Evolutionary conservation across 30 jellyfish, hydroid and myxozoan genomes (phyloP).

Genomic region (Sanderia malayensis): DNA sequence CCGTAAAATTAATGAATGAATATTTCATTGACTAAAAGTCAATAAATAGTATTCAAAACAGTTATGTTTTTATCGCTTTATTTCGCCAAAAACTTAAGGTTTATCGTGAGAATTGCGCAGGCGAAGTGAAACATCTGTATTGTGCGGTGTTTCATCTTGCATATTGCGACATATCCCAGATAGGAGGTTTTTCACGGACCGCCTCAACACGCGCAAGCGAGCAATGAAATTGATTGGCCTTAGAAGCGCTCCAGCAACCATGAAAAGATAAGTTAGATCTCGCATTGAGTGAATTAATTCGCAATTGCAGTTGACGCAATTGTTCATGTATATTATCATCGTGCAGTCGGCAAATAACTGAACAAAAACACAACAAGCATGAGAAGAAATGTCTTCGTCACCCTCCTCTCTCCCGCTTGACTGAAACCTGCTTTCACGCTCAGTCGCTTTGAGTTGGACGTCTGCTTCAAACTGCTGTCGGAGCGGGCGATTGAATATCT

Average conservation of each 20-base stretch:
- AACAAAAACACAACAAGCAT: slow-evolving; percentile 61
- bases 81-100: no score
- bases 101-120: slow-evolving; percentile 42
- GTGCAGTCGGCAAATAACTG: slow-evolving; percentile 69
- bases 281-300: slow-evolving; percentile 62
- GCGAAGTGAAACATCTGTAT: slow-evolving; percentile 46
- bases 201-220: slow-evolving; percentile 51
- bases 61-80: no score
- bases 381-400: slow-evolving; percentile 64
- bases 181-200: slow-evolving; percentile 19
- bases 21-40: no score
- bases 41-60: no score
- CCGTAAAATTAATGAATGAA: no score
- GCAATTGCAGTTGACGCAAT: slow-evolving; percentile 64
- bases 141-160: slow-evolving; percentile 27
- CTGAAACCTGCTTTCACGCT: slow-evolving; percentile 38
- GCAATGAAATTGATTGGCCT: slow-evolving; percentile 64
- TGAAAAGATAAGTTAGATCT: slow-evolving; percentile 58
- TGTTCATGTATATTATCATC: slow-evolving; percentile 71
- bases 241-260: slow-evolving; percentile 70
- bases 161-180: slow-evolving; percentile 1
- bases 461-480: slow-evolving; percentile 25
- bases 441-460: slow-evolving; percentile 8
- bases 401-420: slow-evolving; percentile 66
- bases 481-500: slow-evolving; percentile 39